Evolutionary conservation across 2,113 vertebrate species (phyloP).

Genomic region (Crotalus horridus): DNA sequence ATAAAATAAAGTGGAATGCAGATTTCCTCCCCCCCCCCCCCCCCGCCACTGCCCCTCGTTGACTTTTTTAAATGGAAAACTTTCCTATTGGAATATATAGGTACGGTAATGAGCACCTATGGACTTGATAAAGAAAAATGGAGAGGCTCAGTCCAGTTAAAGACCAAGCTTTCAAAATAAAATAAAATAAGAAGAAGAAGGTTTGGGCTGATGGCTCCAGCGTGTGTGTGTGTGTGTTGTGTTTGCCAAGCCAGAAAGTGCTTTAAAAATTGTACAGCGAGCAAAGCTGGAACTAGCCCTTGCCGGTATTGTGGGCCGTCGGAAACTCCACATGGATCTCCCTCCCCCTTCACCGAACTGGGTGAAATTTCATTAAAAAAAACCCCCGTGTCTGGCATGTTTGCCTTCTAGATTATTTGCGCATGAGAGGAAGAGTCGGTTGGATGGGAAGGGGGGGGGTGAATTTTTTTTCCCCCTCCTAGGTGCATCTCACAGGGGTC

Average conservation of each 20-base stretch:
- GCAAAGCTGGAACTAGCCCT: neutral
- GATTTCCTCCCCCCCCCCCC: no score
- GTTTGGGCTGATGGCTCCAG: neutral
- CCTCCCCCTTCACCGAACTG: rapidly evolving
- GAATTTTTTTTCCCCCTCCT: neutral
- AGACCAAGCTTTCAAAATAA: neutral
- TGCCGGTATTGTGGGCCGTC: neutral
- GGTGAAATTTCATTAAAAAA: neutral
- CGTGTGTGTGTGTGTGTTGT: rapidly evolving
- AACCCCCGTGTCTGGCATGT: neutral
- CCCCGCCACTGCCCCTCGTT: rapidly evolving
- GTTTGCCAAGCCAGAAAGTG: rapidly evolving
- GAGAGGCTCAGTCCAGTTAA: neutral
- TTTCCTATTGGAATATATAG: neutral
- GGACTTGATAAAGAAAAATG: neutral
- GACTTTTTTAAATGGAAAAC: neutral
- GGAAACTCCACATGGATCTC: rapidly evolving
- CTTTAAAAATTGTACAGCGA: neutral
- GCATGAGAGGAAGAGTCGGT: neutral
- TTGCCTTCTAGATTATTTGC: neutral
- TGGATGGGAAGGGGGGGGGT: neutral
- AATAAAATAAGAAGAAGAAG: no score
- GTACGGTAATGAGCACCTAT: rapidly evolving
- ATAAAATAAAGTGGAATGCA: neutral
- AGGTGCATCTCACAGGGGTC: neutral